Evolutionary conservation across 1,140 invertebrate species (phyloP), one percentile per base, ranked within the genome.

Genomic region (Drosophila pallidifrons): DNA sequence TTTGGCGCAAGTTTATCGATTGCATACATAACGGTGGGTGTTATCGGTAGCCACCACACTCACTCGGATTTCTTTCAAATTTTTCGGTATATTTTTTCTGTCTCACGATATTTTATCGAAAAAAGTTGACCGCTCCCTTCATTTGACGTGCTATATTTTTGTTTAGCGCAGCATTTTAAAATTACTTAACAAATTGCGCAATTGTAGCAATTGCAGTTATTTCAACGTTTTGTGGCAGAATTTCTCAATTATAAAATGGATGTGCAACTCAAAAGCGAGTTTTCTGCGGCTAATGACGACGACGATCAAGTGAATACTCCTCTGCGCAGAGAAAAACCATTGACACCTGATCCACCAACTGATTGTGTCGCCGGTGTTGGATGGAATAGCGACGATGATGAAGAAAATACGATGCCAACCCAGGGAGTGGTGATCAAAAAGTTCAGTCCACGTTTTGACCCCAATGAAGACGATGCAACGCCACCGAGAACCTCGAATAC

Each of bases 371-470:
- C 5, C 3, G 49, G 3, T 7, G 45, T 45, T 1, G 63, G 57
- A 8, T 85, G 81, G 81, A 52, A 71, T 11, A 86, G 82, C 45
- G 81, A 85, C 32, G 15, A 13, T 55, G 20, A 25, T 25, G 20
- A 0, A 25, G 65, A 55, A 3, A 35, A 64, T 28, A 1, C 3
- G 1, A 11, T 15, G 3, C 11, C 1, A 28, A 35, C 5, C 20
- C 20, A 25, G 3, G 0, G 3, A 25, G 20, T 25, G n/a, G 7
- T 38, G 3, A 5, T 25, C n/a, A 11, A 51, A 20, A 28, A 32
- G 32, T 7, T 15, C 7, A 67, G 28, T 15, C 63, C 45, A 30
- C 38, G 25, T 5, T 47, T 2, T 5, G 35, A 55, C 16, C 5
- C 5, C 8, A 32, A 32, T 32, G 32, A 32, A 32, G 61, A 66